A percentile compares a stretch with the other conserved stretches of the same genome.
These are phyloP conservation scores for Watsonalla binaria DNA, from an alignment of 2,888 invertebrate genomes.

Conservation along the genomic window DNA sequence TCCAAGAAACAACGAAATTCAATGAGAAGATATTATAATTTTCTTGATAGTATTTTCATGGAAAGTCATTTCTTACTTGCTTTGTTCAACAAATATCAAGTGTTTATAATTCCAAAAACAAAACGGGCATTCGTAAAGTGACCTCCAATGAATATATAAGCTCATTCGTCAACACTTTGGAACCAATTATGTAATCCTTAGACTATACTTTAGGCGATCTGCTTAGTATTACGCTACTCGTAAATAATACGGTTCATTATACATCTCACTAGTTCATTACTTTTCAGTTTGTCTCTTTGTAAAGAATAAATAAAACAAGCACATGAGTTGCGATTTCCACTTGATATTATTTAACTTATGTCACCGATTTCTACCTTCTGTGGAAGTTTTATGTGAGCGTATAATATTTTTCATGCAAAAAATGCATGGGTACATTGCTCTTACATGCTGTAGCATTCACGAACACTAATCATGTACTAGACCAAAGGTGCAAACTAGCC, in stretches of 20 bases:
- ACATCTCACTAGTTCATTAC: constrained; percentile 19
- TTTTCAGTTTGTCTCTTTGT: constrained; percentile 7
- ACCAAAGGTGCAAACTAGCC: too few relatives aligned
- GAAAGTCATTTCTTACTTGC: constrained; percentile 31
- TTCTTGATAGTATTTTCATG: constrained; percentile 35
- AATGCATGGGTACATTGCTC: too few relatives aligned
- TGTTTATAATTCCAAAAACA: constrained; percentile 33
- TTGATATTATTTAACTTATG: too few relatives aligned
- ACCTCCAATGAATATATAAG: constrained; percentile 14
- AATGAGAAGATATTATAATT: constrained; percentile 5
- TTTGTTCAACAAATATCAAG: constrained; percentile 20
- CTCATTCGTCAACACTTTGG: constrained; percentile 35
- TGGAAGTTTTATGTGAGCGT: too few relatives aligned
- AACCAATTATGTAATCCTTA: constrained; percentile 15
- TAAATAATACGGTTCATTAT: constrained; percentile 23
- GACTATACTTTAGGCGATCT: constrained; percentile 13
- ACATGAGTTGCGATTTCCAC: too few relatives aligned
- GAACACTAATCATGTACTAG: too few relatives aligned
- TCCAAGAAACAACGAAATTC: constrained; percentile 7
- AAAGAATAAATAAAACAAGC: neutral
- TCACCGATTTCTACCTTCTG: too few relatives aligned
- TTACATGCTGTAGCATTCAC: too few relatives aligned
- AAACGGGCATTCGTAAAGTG: constrained; percentile 24
- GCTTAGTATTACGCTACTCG: constrained; percentile 19
- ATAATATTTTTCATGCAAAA: too few relatives aligned